These are phyloP conservation scores for Schizopygopsis malacanthus DNA, from an alignment of 2,797 vertebrate species.

Conservation along the genomic window DNA sequence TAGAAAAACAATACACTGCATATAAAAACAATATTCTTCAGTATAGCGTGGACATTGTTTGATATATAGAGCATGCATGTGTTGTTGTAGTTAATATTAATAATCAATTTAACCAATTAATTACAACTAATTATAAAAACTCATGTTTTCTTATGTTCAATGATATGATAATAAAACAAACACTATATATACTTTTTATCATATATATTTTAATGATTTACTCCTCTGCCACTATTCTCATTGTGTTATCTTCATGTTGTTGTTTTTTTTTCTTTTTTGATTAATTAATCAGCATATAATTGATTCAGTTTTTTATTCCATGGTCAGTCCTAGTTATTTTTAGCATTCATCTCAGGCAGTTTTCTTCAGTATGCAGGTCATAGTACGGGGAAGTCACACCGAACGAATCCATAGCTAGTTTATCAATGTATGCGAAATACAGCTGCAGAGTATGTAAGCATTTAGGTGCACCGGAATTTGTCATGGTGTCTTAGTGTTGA, in stretches of 20 bases:
- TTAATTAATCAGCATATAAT: neutral
- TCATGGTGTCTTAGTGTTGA: slow-evolving; percentile 16
- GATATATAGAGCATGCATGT: neutral
- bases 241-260: neutral
- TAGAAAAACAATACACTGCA: neutral
- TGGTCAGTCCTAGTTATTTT: slow-evolving; percentile 8
- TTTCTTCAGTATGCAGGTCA: slow-evolving; percentile 45
- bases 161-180: neutral
- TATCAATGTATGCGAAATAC: slow-evolving; percentile 29
- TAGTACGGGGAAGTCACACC: slow-evolving; percentile 35
- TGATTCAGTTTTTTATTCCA: neutral
- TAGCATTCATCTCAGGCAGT: slow-evolving; percentile 2
- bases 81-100: neutral
- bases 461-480: neutral
- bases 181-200: neutral
- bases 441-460: slow-evolving; percentile 42
- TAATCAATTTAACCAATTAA: neutral
- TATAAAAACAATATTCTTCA: neutral
- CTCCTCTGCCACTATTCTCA: too few relatives aligned
- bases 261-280: neutral
- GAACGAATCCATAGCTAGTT: slow-evolving; percentile 44
- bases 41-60: neutral
- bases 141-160: neutral
- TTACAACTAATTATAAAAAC: neutral
- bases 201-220: too few relatives aligned